Conservation (phyloP, 2,888 invertebrate species). For the Laothoe populi region DNA sequence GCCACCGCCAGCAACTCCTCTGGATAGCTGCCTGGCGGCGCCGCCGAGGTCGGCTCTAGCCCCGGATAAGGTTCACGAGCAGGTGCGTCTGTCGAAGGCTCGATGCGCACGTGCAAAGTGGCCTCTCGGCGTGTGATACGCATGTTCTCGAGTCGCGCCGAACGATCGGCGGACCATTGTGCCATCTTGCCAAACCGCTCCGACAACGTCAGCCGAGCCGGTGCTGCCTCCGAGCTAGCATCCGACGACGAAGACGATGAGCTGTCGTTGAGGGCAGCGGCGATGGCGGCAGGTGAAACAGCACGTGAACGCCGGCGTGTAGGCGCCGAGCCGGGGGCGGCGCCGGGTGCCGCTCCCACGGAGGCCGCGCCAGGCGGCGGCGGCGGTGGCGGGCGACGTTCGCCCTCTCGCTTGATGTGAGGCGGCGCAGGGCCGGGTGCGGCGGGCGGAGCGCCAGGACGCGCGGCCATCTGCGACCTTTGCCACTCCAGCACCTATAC, state of each 20-base stretch:
- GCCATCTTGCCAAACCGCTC: constrained; percentile 97
- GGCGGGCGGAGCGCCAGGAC: constrained; percentile 55
- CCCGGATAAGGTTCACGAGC: constrained; percentile 65
- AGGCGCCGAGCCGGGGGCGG: constrained; percentile 38
- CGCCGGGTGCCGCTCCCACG: constrained; percentile 88
- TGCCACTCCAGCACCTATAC: constrained; percentile 82
- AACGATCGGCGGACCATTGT: constrained; percentile 94
- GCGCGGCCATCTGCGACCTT: constrained; percentile 76
- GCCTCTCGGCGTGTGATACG: constrained; percentile 91
- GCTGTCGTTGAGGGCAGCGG: constrained; percentile 62
- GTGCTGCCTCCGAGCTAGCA: constrained; percentile 57
- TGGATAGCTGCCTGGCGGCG: constrained; percentile 91
- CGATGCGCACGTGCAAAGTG: constrained; percentile 90
- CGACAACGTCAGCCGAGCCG: constrained; percentile 88
- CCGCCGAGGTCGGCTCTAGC: constrained; percentile 88
- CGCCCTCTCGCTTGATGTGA: constrained; percentile 63
- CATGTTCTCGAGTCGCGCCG: constrained; percentile 93
- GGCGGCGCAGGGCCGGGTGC: constrained; percentile 81
- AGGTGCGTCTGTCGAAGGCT: constrained; percentile 45
- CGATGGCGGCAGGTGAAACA: constrained; percentile 71
- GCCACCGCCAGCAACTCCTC: constrained; percentile 90
- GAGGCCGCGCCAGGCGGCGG: constrained; percentile 70
- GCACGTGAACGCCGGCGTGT: constrained; percentile 46
- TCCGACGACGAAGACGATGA: constrained; percentile 61
- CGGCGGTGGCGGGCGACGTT: constrained; percentile 58